Conservation (phyloP, 1,140 invertebrate species). For the Sarcophaga peregrina region DNA sequence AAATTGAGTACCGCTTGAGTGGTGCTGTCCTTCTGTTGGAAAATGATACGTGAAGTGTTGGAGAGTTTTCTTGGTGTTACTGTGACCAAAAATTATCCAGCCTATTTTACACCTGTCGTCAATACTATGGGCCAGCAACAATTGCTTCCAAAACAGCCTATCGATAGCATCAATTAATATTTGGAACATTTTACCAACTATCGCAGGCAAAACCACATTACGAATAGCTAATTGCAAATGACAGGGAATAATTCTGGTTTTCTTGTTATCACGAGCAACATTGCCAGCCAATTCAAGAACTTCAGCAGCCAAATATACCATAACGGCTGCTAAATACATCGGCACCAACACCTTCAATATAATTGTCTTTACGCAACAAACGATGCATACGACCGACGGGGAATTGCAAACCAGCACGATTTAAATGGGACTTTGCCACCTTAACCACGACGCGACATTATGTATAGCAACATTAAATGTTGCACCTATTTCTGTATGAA, state of each 20-base stretch:
- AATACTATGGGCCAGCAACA: constrained; percentile 63
- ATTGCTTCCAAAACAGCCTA: constrained; percentile 72
- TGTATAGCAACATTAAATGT: too few species aligned
- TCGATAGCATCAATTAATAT: constrained; percentile 95
- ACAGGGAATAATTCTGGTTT: too few species aligned
- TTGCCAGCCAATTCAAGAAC: constrained; percentile 82
- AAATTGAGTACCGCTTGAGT: constrained; percentile 95
- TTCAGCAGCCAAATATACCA: constrained; percentile 77
- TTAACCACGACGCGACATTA: constrained; percentile 73
- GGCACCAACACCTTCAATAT: constrained; percentile 77
- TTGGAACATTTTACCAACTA: constrained; percentile 93
- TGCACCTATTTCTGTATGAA: too few species aligned
- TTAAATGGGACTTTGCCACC: constrained; percentile 77
- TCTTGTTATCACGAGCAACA: too few species aligned
- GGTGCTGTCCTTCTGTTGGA: constrained; percentile 88
- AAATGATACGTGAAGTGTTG: constrained; percentile 90
- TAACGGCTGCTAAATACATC: constrained; percentile 77
- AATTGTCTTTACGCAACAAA: constrained; percentile 77
- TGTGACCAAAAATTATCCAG: constrained; percentile 74
- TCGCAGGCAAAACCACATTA: constrained; percentile 77
- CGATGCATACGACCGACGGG: constrained; percentile 79
- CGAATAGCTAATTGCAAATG: too few species aligned
- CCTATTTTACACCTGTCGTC: constrained; percentile 70
- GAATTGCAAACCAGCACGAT: too few species aligned
- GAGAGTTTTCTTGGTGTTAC: constrained; percentile 89